Base-by-base conservation (phyloP, 92 coral and sea anemone species). In the Pocillopora meandrina region DNA sequence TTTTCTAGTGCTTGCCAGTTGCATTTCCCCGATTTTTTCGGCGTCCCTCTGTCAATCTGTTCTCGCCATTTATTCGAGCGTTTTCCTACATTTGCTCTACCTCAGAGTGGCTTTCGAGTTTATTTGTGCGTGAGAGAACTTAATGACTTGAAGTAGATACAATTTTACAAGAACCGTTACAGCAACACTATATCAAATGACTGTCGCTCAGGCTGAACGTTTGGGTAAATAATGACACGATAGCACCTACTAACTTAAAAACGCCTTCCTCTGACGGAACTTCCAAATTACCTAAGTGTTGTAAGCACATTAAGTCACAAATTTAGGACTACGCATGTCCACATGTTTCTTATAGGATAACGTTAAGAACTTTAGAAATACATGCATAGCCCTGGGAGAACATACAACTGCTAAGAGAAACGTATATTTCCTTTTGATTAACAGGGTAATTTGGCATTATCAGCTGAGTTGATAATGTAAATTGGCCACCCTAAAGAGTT, bases 231-330 rank as follows among this genome's bases (percentile, higher is more conserved):
- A 56, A 10, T 68, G 84, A 31, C 65, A 18, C 33, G 12, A 60
- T 57, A 56, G 21, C 73, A 63, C 64, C 7, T 49, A 78, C 31
- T 15, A 63, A 20, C n/a, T 78, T 64, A 20, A 20, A 79, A 79
- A 56, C 26, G 23, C 23, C 56, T 3, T 56, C 34, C 6, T 65
- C 16, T 17, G 17, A 33, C 33, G 56, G 56, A 68, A 56, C 33
- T 69, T 75, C 66, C 59, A 56, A 67, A 80, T 68, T 68, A 19
- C 15, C 11, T 31, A 34, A 34, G 34, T 56, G 31, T 26, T 68
- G 75, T 56, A 23, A 35, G 69, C 56, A 65, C 47, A 31, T 55
- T 9, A 65, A 17, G 16, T 49, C 23, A 26, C 65, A 78, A 49
- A 34, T 47, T 10, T 31, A 65, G 31, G 75, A 55, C 65, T 55